Evolutionary conservation across 2,888 invertebrate species (phyloP).

Genomic region (Melangyna quadrimaculata): DNA sequence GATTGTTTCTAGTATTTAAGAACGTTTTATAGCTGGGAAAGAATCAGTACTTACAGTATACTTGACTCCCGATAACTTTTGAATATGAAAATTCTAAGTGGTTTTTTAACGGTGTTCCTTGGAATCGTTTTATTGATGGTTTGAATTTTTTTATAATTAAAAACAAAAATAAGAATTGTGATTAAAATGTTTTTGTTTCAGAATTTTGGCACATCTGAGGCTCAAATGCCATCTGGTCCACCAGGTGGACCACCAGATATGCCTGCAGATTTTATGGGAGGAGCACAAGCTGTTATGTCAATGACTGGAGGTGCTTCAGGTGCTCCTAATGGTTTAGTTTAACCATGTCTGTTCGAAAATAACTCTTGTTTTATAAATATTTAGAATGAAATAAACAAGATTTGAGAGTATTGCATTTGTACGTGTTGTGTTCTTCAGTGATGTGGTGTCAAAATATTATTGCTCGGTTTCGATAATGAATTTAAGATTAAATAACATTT

Average conservation of each 20-base stretch:
- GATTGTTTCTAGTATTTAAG: conserved; percentile 1
- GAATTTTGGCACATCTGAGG: conserved; percentile 7
- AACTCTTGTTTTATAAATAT: background rate
- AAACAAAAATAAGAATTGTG: background rate
- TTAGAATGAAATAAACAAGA: background rate
- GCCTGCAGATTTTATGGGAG: background rate
- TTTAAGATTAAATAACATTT: too few species aligned
- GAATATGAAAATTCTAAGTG: background rate
- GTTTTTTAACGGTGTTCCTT: background rate
- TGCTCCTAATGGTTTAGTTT: background rate
- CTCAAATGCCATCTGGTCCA: background rate
- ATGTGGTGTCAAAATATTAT: too few species aligned
- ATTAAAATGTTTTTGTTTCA: background rate
- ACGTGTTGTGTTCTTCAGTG: background rate
- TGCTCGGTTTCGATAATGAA: too few species aligned
- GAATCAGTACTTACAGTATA: background rate
- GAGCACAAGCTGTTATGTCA: background rate
- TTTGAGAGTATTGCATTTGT: background rate
- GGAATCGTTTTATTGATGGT: conserved; percentile 5
- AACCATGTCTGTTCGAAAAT: background rate
- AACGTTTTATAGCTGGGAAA: background rate
- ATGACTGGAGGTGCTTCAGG: background rate
- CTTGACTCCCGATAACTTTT: background rate
- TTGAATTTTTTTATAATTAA: background rate
- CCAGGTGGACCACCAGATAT: conserved; percentile 4